Evolutionary conservation across 2,113 vertebrate genomes (phyloP).

Genomic region (Centropus unirufus): DNA sequence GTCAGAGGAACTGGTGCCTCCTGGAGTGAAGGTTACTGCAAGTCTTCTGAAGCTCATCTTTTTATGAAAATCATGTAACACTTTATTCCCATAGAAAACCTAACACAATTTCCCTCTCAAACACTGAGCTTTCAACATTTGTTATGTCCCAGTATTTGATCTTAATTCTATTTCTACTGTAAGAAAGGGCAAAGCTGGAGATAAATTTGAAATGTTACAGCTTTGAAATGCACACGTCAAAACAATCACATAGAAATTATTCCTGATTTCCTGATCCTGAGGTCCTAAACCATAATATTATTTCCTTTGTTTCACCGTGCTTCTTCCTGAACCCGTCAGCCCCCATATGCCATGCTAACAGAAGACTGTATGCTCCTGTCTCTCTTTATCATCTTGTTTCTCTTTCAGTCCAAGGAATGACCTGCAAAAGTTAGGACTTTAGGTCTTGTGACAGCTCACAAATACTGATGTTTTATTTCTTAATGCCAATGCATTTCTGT

Average conservation of each 20-base stretch:
- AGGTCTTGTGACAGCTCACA: background rate
- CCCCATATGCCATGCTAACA: accelerated
- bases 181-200: background rate
- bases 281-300: background rate
- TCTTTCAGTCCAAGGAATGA: background rate
- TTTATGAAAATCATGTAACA: background rate
- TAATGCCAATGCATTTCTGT: background rate
- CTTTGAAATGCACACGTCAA: background rate
- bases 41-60: background rate
- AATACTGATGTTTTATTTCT: background rate
- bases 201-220: background rate
- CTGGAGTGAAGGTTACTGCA: background rate
- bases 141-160: background rate
- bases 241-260: background rate
- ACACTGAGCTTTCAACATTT: background rate
- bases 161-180: background rate
- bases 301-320: background rate
- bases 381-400: background rate
- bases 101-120: background rate
- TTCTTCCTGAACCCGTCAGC: background rate
- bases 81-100: background rate
- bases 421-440: background rate
- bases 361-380: background rate
- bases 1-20: accelerated
- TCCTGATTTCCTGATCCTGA: background rate